Conservation (phyloP, 2,888 invertebrate genomes). For the Cryptosula pallasiana region DNA sequence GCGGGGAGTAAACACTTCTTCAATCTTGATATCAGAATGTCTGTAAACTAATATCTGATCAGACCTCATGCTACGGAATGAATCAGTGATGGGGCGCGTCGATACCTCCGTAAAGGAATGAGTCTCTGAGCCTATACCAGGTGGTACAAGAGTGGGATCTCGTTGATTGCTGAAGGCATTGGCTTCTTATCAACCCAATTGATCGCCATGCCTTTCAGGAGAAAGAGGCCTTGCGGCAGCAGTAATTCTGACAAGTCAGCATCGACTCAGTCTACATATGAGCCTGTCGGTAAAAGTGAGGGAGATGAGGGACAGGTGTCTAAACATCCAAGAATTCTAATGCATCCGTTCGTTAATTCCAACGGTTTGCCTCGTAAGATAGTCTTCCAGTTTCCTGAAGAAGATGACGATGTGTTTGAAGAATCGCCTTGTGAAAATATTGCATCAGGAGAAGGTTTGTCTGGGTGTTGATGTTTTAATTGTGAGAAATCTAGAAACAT, state of each 20-base stretch:
- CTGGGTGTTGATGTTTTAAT: too few relatives aligned
- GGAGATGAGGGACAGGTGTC: background rate
- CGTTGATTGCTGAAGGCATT: background rate
- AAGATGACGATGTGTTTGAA: background rate
- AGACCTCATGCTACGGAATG: too few relatives aligned
- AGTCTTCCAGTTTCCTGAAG: background rate
- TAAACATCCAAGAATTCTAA: conserved; percentile 1
- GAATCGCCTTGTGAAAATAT: too few relatives aligned
- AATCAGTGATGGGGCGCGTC: too few relatives aligned
- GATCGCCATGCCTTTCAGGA: background rate
- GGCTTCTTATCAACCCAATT: background rate
- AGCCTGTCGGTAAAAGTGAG: background rate
- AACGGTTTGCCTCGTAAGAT: conserved; percentile 3
- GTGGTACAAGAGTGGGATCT: too few relatives aligned
- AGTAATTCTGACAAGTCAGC: background rate
- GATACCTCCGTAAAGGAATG: too few relatives aligned
- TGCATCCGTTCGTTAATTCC: background rate
- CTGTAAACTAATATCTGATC: too few relatives aligned
- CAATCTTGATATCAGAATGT: too few relatives aligned
- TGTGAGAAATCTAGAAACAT: too few relatives aligned
- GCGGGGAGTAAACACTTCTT: too few relatives aligned
- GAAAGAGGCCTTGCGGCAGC: background rate
- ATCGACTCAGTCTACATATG: background rate
- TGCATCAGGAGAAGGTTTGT: background rate
- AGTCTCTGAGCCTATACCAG: too few relatives aligned